phyloP scores from a whole-genome alignment of 2,888 invertebrate genomes.

The Drosophila macrothrix region DNA sequence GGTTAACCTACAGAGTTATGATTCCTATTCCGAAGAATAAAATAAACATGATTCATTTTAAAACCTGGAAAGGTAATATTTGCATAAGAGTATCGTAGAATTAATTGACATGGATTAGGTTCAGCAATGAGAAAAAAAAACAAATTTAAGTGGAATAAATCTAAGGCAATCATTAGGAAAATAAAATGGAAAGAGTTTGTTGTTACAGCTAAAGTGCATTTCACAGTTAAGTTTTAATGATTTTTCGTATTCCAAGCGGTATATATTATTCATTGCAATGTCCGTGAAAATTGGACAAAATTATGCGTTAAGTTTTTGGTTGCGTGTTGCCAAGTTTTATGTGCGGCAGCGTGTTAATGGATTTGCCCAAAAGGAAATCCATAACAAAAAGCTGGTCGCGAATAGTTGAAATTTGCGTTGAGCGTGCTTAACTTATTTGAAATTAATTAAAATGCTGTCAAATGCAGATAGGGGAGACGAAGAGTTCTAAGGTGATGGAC shows the following conservation, averaged over 20 bases:
- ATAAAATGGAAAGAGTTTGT: not conserved
- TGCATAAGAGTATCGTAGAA: not conserved
- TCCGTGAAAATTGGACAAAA: slow-evolving; percentile 1
- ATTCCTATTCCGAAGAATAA: not conserved
- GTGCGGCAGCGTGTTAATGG: slow-evolving; percentile 52
- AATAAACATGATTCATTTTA: not conserved
- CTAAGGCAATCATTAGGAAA: not conserved
- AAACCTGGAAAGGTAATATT: not conserved
- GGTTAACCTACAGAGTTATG: slow-evolving; percentile 19
- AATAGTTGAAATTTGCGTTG: slow-evolving; percentile 47
- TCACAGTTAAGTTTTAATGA: not conserved
- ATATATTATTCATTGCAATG: not conserved
- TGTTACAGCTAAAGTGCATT: not conserved
- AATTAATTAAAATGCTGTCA: slow-evolving; percentile 77
- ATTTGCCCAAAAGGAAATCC: slow-evolving; percentile 44
- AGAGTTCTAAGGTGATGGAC: slow-evolving; percentile 14
- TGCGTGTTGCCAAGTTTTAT: slow-evolving; percentile 20
- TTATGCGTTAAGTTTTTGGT: slow-evolving; percentile 14
- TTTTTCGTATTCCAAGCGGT: not conserved
- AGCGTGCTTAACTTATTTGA: slow-evolving; percentile 43
- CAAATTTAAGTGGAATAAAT: not conserved
- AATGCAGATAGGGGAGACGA: slow-evolving; percentile 37
- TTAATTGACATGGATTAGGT: not conserved
- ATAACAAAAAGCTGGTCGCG: slow-evolving; percentile 33
- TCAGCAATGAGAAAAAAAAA: not conserved